A percentile compares a stretch with the other conserved stretches of the same genome.
Conservation (phyloP, 2,797 vertebrate genomes). For the Sebastiscus albofasciatus region DNA sequence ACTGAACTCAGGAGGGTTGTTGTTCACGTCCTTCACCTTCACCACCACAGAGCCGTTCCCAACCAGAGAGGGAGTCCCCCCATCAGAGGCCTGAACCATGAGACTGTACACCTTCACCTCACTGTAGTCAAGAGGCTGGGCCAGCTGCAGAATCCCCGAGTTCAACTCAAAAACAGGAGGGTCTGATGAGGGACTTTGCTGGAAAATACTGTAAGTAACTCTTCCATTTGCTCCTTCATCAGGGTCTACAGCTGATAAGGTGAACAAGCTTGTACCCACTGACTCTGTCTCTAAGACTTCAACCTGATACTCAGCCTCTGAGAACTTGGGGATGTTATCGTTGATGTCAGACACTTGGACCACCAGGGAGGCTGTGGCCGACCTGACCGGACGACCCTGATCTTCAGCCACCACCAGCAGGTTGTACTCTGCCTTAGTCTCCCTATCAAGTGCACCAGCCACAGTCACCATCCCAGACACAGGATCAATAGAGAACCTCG, state of each 20-base stretch:
- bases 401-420: conserved; percentile 82
- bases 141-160: conserved; percentile 70
- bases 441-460: conserved; percentile 76
- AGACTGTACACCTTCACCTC: conserved; percentile 64
- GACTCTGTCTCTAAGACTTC: conserved; percentile 60
- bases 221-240: conserved; percentile 76
- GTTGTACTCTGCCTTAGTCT: conserved; percentile 68
- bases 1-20: conserved; percentile 83
- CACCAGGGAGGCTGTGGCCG: conserved; percentile 55
- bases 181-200: conserved; percentile 63
- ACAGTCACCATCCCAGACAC: conserved; percentile 74
- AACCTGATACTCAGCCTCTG: conserved; percentile 48
- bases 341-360: conserved; percentile 73
- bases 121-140: conserved; percentile 78
- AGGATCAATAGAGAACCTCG: conserved; percentile 72
- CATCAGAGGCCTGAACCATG: conserved; percentile 78
- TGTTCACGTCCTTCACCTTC: conserved; percentile 78
- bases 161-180: conserved; percentile 63
- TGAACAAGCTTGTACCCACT: conserved; percentile 43
- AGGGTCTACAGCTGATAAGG: conserved; percentile 72
- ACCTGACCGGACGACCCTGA: conserved; percentile 77
- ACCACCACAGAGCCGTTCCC: conserved; percentile 61
- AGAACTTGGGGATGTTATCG: conserved; percentile 80
- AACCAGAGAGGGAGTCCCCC: conserved; percentile 71
- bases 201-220: conserved; percentile 69